phyloP scores from a whole-genome alignment of 2,113 vertebrate species.

The Microtus montanus region DNA sequence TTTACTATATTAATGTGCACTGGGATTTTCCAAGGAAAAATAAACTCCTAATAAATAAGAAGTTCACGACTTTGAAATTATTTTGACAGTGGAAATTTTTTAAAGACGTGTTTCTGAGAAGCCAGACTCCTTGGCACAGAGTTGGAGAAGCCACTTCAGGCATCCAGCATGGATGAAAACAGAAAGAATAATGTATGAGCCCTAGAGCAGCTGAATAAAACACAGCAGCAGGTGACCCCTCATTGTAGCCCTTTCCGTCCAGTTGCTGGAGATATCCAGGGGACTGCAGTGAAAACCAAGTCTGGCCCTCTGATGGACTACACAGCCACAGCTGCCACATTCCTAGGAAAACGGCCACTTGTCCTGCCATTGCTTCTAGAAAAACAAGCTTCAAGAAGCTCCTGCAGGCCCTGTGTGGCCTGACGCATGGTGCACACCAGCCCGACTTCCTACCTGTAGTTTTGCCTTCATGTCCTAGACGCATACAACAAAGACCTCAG shows the following conservation, averaged over 20 bases:
- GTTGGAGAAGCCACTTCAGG: not conserved
- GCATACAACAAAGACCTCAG: not conserved
- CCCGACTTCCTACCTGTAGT: not conserved
- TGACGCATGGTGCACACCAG: not conserved
- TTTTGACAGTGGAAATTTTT: not conserved
- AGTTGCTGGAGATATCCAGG: not conserved
- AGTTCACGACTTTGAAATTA: not conserved
- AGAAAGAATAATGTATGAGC: not conserved
- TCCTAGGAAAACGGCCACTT: not conserved
- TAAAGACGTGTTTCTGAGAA: not conserved
- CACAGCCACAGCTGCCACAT: accelerated
- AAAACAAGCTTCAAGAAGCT: not conserved
- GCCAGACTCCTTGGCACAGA: not conserved
- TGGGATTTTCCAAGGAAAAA: not conserved
- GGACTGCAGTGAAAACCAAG: not conserved
- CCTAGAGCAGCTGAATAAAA: not conserved
- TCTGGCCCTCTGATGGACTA: not conserved
- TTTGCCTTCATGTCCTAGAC: not conserved
- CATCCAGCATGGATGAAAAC: not conserved
- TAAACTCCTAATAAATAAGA: not conserved
- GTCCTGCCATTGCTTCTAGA: not conserved
- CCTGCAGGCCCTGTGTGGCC: not conserved
- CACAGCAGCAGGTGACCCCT: too few species aligned
- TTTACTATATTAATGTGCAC: not conserved
- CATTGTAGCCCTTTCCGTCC: not conserved